Evolutionary conservation across 2,888 invertebrate species (phyloP).

Genomic region (Ochropacha duplaris): DNA sequence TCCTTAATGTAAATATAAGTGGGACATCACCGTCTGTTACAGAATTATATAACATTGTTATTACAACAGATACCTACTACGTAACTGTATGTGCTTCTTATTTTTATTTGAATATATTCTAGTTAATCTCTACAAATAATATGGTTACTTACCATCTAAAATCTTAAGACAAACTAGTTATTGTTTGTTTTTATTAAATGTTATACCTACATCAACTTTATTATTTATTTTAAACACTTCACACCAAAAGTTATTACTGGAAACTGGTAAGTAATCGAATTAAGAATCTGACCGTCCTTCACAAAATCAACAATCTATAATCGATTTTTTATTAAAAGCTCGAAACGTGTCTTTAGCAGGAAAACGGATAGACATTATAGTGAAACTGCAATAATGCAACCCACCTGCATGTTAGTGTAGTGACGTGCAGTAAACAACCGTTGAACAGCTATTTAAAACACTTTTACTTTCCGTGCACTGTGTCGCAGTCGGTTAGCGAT

Average conservation of each 20-base stretch:
- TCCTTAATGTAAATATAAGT: slow-evolving; percentile 37
- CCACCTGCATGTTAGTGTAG: slow-evolving; percentile 63
- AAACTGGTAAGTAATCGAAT: slow-evolving; percentile 22
- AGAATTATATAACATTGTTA: slow-evolving; percentile 23
- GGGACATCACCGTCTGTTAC: slow-evolving; percentile 19
- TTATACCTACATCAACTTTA: not conserved
- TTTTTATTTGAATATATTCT: not conserved
- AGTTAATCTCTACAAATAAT: not conserved
- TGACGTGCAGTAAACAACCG: slow-evolving; percentile 17
- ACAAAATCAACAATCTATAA: slow-evolving; percentile 38
- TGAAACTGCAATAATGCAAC: slow-evolving; percentile 49
- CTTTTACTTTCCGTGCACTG: slow-evolving; percentile 66
- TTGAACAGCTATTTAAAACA: slow-evolving; percentile 34
- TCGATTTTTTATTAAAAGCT: slow-evolving; percentile 33
- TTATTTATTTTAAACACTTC: slow-evolving; percentile 21
- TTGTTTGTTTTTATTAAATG: not conserved
- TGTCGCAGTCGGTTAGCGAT: slow-evolving; percentile 33
- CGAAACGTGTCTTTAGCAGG: slow-evolving; percentile 31
- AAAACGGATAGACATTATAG: slow-evolving; percentile 31
- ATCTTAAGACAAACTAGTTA: not conserved
- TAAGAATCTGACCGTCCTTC: slow-evolving; percentile 52
- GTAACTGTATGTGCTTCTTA: slow-evolving; percentile 8
- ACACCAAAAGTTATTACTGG: slow-evolving; percentile 21
- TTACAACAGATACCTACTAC: slow-evolving; percentile 11
- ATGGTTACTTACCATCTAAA: too few species aligned